Evolutionary conservation across 2,797 vertebrate species (phyloP).

Genomic region (Ambastaia sidthimunki): DNA sequence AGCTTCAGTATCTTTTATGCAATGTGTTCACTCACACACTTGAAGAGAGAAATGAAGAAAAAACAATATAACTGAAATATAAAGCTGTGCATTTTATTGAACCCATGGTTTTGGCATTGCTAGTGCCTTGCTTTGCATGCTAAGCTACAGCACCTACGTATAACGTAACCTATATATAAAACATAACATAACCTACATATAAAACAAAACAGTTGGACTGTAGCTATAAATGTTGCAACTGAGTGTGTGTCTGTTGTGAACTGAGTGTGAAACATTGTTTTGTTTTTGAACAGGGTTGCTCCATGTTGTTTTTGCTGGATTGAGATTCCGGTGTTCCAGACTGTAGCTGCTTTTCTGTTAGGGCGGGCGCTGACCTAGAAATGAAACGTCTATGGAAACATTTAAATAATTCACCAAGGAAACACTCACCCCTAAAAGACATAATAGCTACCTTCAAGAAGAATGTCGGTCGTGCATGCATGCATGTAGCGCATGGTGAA

Average conservation of each 20-base stretch:
- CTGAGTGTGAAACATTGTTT: not conserved
- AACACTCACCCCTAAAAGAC: conserved; percentile 68
- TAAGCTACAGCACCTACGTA: too few species aligned
- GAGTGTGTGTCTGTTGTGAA: not conserved
- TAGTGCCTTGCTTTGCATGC: too few species aligned
- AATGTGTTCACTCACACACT: not conserved
- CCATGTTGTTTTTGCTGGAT: conserved; percentile 34
- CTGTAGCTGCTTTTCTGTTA: conserved; percentile 53
- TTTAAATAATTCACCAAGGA: conserved; percentile 80
- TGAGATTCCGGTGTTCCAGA: conserved; percentile 25
- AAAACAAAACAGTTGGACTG: not conserved
- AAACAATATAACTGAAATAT: too few species aligned
- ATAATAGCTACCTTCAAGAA: conserved; percentile 31
- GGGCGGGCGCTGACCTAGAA: conserved; percentile 79
- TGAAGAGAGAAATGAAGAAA: not conserved
- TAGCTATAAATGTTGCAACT: not conserved
- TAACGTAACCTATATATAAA: too few species aligned
- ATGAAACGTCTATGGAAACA: conserved; percentile 70
- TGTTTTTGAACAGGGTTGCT: not conserved
- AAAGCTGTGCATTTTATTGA: not conserved
- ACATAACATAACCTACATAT: not conserved
- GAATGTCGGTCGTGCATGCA: conserved; percentile 29
- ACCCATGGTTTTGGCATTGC: too few species aligned
- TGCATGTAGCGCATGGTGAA: conserved; percentile 5
- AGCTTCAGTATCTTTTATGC: conserved; percentile 94